Evolutionary conservation across 2,888 invertebrate genomes (phyloP), one percentile per base, ranked within the genome.

Genomic region (Zonitis immaculata): DNA sequence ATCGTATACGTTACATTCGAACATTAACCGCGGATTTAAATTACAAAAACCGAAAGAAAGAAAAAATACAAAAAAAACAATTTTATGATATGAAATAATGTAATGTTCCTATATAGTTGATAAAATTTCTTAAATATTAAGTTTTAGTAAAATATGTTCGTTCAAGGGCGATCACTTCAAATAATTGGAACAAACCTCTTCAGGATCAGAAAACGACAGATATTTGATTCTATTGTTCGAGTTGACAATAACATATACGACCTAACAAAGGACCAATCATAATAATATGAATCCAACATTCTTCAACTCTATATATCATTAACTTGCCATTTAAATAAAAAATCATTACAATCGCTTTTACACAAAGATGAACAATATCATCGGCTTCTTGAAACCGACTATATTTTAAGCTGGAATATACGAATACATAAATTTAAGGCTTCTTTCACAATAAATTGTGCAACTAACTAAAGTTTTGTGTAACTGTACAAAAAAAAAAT

Each of bases 201-300:
- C 50, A 48, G 49, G 51, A 56, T 46, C 52, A 51, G 52, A 56
- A 42, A 52, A 49, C n/a, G 56, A 56, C 56, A 56, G 52, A 49
- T 52, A 48, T 56, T 47, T 44, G 52, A 42, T 49, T 43, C 45
- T 44, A 56, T 56, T 56, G 56, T 56, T 56, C 35, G 46, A 35
- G 56, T 56, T 56, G 56, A 56, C 56, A 56, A 52, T 56, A 56
- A 42, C 56, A 43, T 30, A 49, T n/a, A n/a, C 9, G 42, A 49
- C 45, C 42, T 52, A 16, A 56, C 56, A 56, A 56, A 56, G 56
- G 49, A 52, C 56, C 52, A 56, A 56, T 56, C 56, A 56, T 52
- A 56, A 56, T 47, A 56, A 56, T 52, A 55, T 51, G 55, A 55
- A 51, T 35, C 26, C 28, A 46, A 56, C 56, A 56, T 56, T 56